Percentiles rank a stretch among this genome's conserved stretches.
phyloP scores from a whole-genome alignment of 2,888 invertebrate species.

The Cosmia pyralina region DNA sequence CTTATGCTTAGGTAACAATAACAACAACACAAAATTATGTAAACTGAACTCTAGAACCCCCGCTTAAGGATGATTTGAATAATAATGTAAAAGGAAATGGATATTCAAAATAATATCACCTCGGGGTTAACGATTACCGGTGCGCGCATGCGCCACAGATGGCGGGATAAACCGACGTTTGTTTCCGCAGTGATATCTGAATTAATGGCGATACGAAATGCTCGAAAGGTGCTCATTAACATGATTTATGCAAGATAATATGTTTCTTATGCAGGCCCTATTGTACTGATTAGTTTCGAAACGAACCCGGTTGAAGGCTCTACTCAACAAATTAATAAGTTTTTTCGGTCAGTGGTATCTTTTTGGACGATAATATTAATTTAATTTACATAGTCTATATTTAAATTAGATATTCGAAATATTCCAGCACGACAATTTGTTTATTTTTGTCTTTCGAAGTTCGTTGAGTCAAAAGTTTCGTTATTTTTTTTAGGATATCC shows the following conservation, averaged over 20 bases:
- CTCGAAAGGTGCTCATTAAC: conserved; percentile 90
- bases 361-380: conserved; percentile 52
- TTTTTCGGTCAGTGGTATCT: conserved; percentile 56
- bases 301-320: conserved; percentile 61
- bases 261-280: conserved; percentile 82
- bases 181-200: conserved; percentile 91
- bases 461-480: conserved; percentile 21
- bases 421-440: conserved; percentile 7
- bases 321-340: conserved; percentile 66
- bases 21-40: conserved; percentile 74
- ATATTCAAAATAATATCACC: conserved; percentile 90
- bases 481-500: conserved; percentile 35
- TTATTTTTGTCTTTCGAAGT: conserved; percentile 19
- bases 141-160: conserved; percentile 89
- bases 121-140: conserved; percentile 90
- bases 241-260: conserved; percentile 89
- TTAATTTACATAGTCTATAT: conserved; percentile 24
- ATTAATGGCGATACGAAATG: conserved; percentile 89
- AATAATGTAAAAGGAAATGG: conserved; percentile 87
- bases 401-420: conserved; percentile 29
- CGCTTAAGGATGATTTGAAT: conserved; percentile 84
- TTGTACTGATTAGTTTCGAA: conserved; percentile 81
- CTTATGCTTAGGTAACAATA: conserved; percentile 79
- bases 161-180: conserved; percentile 90
- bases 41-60: conserved; percentile 85